Evolutionary conservation across 2,113 vertebrate species (phyloP).

Genomic region (Lagenorhynchus albirostris): DNA sequence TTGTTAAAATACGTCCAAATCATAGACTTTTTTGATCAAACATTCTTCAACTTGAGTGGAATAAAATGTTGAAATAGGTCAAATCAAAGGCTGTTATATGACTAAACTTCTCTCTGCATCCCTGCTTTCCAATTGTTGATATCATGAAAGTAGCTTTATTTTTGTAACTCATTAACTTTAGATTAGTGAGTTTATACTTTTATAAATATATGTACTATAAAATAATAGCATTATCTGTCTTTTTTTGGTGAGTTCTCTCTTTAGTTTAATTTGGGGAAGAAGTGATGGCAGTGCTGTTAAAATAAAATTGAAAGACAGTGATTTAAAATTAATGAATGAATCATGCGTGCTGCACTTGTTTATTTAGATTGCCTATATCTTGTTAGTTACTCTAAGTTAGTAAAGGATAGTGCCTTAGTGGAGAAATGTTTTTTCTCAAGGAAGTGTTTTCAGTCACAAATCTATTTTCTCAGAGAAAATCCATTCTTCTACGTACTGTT

Average conservation of each 20-base stretch:
- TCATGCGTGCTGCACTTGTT: not conserved
- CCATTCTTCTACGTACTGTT: not conserved
- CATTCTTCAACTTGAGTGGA: not conserved
- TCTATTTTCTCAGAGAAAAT: not conserved
- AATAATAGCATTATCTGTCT: not conserved
- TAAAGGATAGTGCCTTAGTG: not conserved
- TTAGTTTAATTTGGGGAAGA: not conserved
- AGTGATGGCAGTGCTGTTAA: not conserved
- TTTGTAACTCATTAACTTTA: not conserved
- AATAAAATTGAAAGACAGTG: not conserved
- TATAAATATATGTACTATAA: not conserved
- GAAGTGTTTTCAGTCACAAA: not conserved
- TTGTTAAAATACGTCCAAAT: not conserved
- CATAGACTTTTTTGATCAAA: not conserved
- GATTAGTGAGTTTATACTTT: not conserved
- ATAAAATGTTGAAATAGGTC: not conserved
- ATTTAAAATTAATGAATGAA: not conserved
- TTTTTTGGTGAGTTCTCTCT: not conserved
- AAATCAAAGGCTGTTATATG: not conserved
- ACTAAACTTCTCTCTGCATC: not conserved
- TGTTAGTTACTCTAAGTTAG: not conserved
- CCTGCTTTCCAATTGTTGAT: not conserved
- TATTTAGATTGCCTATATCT: not conserved
- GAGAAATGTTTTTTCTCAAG: not conserved
- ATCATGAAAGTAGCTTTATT: not conserved